These are phyloP conservation scores for Aphaenogaster ashmeadi DNA, from an alignment of 1,140 invertebrate genomes.

Conservation along the genomic window DNA sequence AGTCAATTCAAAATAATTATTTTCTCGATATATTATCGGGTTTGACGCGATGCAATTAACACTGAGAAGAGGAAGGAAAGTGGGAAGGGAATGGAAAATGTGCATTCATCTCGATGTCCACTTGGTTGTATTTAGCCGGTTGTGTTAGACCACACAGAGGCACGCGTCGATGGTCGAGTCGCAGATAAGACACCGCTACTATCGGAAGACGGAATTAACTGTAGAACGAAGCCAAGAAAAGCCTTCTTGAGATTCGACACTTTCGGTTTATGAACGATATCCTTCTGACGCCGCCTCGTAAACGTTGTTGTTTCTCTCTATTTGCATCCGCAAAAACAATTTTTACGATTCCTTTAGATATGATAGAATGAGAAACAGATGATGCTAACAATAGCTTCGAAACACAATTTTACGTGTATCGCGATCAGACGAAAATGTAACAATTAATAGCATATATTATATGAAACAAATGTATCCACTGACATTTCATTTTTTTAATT, in stretches of 20 bases:
- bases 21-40: not conserved
- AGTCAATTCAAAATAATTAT: not conserved
- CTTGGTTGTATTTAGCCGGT: constrained; percentile 14
- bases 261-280: constrained; percentile 24
- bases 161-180: constrained; percentile 7
- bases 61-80: not conserved
- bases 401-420: not conserved
- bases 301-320: not conserved
- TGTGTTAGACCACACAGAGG: not conserved
- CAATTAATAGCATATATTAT: not conserved
- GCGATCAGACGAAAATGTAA: not conserved
- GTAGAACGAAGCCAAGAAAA: constrained; percentile 20
- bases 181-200: constrained; percentile 18
- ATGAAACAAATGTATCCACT: not conserved
- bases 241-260: constrained; percentile 11
- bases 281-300: not conserved
- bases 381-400: not conserved
- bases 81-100: not conserved
- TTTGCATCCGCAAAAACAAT: not conserved
- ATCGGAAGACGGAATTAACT: constrained; percentile 48
- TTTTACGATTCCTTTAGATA: not conserved
- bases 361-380: not conserved
- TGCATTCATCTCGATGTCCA: not conserved
- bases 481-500: not conserved
- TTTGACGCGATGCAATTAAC: not conserved